Evolutionary conservation across 92 coral and sea anemone species (phyloP).

Genomic region (Porites cylindrica): DNA sequence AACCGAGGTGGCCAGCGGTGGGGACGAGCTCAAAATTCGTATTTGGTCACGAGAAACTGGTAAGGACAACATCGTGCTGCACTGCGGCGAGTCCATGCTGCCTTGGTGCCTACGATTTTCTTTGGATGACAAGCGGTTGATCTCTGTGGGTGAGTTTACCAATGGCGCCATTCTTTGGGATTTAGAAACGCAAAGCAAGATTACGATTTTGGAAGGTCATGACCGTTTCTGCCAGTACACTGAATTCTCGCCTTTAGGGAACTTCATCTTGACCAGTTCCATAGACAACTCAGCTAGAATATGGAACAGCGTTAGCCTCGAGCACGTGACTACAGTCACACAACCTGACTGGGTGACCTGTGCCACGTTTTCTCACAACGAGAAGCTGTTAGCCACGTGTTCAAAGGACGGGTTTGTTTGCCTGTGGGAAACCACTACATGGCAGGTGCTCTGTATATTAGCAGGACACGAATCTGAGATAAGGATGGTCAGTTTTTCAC

Average conservation of each 20-base stretch:
- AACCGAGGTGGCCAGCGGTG: conserved; percentile 75
- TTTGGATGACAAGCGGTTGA: conserved; percentile 59
- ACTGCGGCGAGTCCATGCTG: conserved; percentile 51
- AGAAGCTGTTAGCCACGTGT: conserved; percentile 65
- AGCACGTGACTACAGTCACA: conserved; percentile 60
- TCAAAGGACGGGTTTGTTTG: conserved; percentile 67
- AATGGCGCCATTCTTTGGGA: conserved; percentile 73
- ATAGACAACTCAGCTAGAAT: conserved; percentile 68
- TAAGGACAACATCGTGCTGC: conserved; percentile 58
- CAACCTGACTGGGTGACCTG: conserved; percentile 75
- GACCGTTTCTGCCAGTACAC: conserved; percentile 73
- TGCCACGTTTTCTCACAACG: conserved; percentile 70
- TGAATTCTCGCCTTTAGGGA: conserved; percentile 68
- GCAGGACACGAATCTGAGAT: conserved; percentile 71
- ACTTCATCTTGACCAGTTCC: conserved; percentile 68
- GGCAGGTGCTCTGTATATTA: conserved; percentile 39
- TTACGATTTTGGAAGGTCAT: conserved; percentile 63
- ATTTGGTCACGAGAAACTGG: conserved; percentile 76
- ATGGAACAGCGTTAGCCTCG: conserved; percentile 46
- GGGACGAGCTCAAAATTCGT: conserved; percentile 75
- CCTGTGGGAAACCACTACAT: conserved; percentile 53
- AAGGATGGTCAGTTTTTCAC: conserved; percentile 71
- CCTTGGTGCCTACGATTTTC: conserved; percentile 79
- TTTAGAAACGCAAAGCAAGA: conserved; percentile 54
- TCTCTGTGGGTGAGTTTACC: conserved; percentile 74